Conservation (phyloP, 2,888 invertebrate species). For the Odontocolon sp. region DNA sequence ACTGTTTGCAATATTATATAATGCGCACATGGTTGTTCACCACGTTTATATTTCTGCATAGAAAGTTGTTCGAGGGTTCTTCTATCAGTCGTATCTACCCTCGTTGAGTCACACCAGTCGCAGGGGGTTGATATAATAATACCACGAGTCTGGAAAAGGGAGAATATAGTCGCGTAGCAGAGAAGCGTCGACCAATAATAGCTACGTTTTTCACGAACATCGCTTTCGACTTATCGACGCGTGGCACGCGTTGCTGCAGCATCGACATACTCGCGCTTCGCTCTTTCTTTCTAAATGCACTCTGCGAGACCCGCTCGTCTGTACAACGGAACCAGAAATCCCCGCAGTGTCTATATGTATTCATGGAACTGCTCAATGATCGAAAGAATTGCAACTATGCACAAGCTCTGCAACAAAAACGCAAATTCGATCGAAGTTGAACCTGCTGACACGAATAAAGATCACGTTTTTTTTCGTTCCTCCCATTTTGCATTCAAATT, state of each 20-base stretch:
- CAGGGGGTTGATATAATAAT: constrained; percentile 30
- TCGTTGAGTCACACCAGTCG: constrained; percentile 59
- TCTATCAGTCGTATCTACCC: constrained; percentile 58
- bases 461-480: background rate
- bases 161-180: constrained; percentile 24
- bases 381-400: background rate
- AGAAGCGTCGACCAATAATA: constrained; percentile 45
- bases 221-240: constrained; percentile 74
- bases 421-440: background rate
- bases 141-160: constrained; percentile 12
- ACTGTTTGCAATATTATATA: constrained; percentile 19
- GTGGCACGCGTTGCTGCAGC: constrained; percentile 61
- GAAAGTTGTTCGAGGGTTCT: constrained; percentile 49
- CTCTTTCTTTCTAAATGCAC: constrained; percentile 44
- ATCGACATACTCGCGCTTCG: constrained; percentile 45
- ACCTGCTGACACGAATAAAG: too few species aligned
- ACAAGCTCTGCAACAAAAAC: background rate
- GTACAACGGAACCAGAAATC: constrained; percentile 14
- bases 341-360: background rate
- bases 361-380: background rate
- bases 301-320: constrained; percentile 16
- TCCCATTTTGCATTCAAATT: background rate
- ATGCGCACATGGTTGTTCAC: constrained; percentile 27
- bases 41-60: constrained; percentile 29
- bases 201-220: constrained; percentile 51